Base-by-base conservation (phyloP, 1,140 invertebrate genomes). In the Formica selysi region DNA sequence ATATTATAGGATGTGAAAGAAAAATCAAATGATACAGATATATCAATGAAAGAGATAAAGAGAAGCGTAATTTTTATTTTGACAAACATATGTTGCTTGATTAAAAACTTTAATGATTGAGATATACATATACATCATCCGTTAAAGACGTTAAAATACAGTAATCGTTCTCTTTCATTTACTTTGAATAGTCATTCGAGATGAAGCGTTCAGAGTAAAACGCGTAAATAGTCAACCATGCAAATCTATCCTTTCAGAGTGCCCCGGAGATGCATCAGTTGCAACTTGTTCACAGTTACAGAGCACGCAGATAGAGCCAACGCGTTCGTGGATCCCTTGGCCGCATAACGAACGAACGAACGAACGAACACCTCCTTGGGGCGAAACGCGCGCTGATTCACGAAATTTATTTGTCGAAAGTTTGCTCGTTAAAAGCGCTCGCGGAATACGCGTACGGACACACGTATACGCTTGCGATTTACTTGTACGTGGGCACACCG, bases 401-500 rank as follows among this genome's bases (percentile, higher is more conserved):
- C 76, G 76, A 88, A 90, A 91, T 90, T 91, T 91, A 91, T 91
- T 91, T 88, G 90, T 76, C 62, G 76, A 88, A 91, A 91, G 89
- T 91, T 91, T 88, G 79, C 90, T 91, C 89, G 90, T 90, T 90
- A 91, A 91, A 91, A 89, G 84, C 76, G 38, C 64, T 44, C 38
- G 65, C 32, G 26, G 16, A 36, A 64, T 19, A 64, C 48, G 41
- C 64, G 54, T 36, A 22, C 32, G 13, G 19, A 44, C 54, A 76
- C 68, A 36, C 26, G 57, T 29, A 26, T n/a, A 41, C 22, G 8
- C 38, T 26, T 44, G 19, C 41, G 26, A 36, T 29, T 67, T 81
- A 41, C 41, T 79, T 79, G 78, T 38, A 54, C 48, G 13, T 8
- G 65, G 41, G 7, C 44, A 79, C 62, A n/a, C 22, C 22, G 44